These are phyloP conservation scores for Antheraea mylitta DNA, from an alignment of 1,140 invertebrate genomes.

Conservation along the genomic window DNA sequence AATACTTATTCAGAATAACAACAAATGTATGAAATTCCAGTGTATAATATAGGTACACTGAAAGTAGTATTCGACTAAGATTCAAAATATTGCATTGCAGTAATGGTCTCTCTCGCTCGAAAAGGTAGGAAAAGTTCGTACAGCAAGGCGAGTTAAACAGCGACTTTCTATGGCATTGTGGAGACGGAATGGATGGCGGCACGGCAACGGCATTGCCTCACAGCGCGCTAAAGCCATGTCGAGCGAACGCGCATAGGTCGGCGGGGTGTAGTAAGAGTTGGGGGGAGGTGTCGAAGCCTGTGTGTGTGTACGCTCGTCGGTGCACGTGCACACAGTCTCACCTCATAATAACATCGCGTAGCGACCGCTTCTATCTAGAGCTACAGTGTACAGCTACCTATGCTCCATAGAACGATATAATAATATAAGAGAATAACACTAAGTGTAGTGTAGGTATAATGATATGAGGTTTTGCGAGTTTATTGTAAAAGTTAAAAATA, in stretches of 20 bases:
- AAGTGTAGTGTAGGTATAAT: neutral
- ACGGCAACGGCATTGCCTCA: conserved; percentile 73
- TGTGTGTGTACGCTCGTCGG: conserved; percentile 32
- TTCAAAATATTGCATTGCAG: conserved; percentile 37
- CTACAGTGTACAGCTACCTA: conserved; percentile 70
- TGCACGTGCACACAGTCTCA: conserved; percentile 43
- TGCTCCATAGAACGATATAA: conserved; percentile 48
- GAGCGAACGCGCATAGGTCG: conserved; percentile 43
- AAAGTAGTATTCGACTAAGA: conserved; percentile 25
- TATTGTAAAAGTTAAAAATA: neutral
- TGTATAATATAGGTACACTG: conserved; percentile 22
- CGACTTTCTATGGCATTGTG: conserved; percentile 76
- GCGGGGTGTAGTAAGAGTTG: conserved; percentile 32
- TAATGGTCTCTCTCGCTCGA: conserved; percentile 44
- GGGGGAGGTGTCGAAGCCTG: conserved; percentile 28
- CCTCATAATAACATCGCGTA: conserved; percentile 66
- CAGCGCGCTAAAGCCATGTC: conserved; percentile 59
- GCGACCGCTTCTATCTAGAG: conserved; percentile 66
- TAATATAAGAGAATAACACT: neutral
- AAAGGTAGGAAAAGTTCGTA: conserved; percentile 69
- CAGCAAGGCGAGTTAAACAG: conserved; percentile 64
- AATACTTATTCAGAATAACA: conserved; percentile 56
- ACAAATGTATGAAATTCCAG: conserved; percentile 43
- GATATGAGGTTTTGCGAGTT: neutral
- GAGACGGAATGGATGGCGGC: conserved; percentile 67